A percentile compares a stretch with the other conserved stretches of the same genome.
Evolutionary conservation across 2,888 invertebrate species (phyloP).

Genomic region (Tortrix viridana): DNA sequence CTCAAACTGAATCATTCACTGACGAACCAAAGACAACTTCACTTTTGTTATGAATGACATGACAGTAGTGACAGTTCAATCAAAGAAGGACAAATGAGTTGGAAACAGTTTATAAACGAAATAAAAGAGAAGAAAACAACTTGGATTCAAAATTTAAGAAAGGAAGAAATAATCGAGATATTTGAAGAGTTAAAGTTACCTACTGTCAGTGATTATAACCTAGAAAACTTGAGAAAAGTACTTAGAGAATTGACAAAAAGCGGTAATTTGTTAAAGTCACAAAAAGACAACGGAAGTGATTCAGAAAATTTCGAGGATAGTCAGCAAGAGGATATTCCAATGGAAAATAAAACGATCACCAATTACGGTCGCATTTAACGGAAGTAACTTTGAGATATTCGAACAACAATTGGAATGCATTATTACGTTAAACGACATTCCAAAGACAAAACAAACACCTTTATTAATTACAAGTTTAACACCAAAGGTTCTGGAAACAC

Average conservation of each 20-base stretch:
- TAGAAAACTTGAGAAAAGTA: background rate
- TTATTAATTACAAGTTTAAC: constrained; percentile 19
- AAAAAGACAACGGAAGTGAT: background rate
- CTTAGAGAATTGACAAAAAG: background rate
- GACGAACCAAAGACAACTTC: no score
- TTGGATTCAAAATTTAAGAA: background rate
- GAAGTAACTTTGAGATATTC: constrained; percentile 15
- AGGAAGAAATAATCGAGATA: background rate
- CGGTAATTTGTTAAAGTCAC: background rate
- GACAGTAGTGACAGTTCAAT: no score
- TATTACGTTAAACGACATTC: constrained; percentile 6
- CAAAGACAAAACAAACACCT: constrained; percentile 10
- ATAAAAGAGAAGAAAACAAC: background rate
- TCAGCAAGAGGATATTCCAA: no score
- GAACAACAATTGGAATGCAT: constrained; percentile 25
- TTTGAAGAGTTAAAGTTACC: background rate
- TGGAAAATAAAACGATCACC: no score
- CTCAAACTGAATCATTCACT: no score
- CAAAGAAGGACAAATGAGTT: background rate
- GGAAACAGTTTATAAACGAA: background rate
- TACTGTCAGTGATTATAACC: background rate
- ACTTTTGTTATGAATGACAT: background rate
- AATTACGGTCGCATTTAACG: constrained; percentile 9
- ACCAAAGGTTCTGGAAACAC: constrained; percentile 2
- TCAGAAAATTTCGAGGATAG: background rate